Percentiles rank a stretch among this genome's conserved stretches.
Conservation (phyloP, 2,797 vertebrate species). For the Botia almorhae region DNA sequence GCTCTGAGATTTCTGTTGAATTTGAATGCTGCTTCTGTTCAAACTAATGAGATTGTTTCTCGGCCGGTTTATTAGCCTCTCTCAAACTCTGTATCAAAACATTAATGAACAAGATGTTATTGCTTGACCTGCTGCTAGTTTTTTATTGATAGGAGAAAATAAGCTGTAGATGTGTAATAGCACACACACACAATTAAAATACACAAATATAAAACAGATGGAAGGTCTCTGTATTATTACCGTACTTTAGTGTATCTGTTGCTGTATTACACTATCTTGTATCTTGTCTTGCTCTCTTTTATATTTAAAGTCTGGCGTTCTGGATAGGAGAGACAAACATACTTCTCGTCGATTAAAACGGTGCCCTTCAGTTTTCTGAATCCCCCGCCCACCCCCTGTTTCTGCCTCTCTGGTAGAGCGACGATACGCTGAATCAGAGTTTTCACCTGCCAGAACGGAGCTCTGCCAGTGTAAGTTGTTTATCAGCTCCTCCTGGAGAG, state of each 20-base stretch:
- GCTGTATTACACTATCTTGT: too few species aligned
- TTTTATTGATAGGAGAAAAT: too few species aligned
- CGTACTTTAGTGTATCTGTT: too few species aligned
- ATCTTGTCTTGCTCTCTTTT: background rate
- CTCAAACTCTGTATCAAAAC: too few species aligned
- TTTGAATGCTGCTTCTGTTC: background rate
- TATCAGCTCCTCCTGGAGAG: constrained; percentile 9
- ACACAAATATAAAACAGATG: too few species aligned
- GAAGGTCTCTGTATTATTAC: too few species aligned
- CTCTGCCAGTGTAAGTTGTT: constrained; percentile 5
- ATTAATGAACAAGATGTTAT: too few species aligned
- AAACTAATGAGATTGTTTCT: background rate
- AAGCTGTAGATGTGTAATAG: too few species aligned
- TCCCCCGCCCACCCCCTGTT: background rate
- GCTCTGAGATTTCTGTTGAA: too few species aligned
- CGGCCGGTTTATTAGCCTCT: too few species aligned
- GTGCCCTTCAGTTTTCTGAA: background rate
- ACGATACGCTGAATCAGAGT: constrained; percentile 26
- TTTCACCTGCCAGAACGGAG: constrained; percentile 7
- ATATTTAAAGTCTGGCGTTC: background rate
- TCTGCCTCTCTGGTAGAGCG: background rate
- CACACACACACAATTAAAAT: too few species aligned
- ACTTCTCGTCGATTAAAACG: constrained; percentile 3
- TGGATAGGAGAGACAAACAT: background rate
- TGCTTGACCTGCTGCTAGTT: too few species aligned